Evolutionary conservation across 1,140 invertebrate species (phyloP).

Genomic region (Drosophila hydei): DNA sequence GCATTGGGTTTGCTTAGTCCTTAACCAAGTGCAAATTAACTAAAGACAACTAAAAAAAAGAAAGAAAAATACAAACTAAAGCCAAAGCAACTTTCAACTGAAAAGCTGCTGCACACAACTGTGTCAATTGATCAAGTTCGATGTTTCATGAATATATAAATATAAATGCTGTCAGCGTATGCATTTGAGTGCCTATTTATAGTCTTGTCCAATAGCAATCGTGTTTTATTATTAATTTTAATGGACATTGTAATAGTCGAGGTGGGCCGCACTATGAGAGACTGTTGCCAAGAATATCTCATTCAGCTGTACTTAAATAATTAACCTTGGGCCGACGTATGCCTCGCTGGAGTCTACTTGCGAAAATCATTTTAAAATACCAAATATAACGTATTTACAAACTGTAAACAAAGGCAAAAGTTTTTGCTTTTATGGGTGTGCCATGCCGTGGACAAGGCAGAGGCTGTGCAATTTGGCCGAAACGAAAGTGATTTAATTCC

Average conservation of each 20-base stretch:
- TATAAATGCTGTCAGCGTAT: constrained; percentile 63
- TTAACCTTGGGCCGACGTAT: constrained; percentile 12
- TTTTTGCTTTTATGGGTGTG: constrained; percentile 4
- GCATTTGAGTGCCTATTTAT: constrained; percentile 49
- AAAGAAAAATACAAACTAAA: constrained; percentile 3
- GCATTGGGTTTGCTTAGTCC: constrained; percentile 73
- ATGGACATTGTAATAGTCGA: constrained; percentile 24
- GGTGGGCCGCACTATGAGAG: not conserved
- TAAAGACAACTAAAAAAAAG: constrained; percentile 12
- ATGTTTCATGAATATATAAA: constrained; percentile 70
- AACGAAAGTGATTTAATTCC: constrained; percentile 45
- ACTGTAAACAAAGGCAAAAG: constrained; percentile 15
- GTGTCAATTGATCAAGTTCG: constrained; percentile 67
- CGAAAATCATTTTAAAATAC: constrained; percentile 5
- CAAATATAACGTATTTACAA: not conserved
- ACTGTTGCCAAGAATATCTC: constrained; percentile 30
- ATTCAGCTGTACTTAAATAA: constrained; percentile 19
- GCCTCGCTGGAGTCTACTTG: constrained; percentile 13
- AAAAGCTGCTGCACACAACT: constrained; percentile 35
- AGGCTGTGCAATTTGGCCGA: constrained; percentile 4
- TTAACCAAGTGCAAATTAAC: constrained; percentile 29
- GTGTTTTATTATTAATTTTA: constrained; percentile 48
- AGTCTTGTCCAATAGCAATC: constrained; percentile 48
- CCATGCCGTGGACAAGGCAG: not conserved
- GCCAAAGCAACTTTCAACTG: constrained; percentile 6